These are phyloP conservation scores for Lucinisca nassula DNA, from an alignment of 2,888 invertebrate genomes.

Conservation along the genomic window DNA sequence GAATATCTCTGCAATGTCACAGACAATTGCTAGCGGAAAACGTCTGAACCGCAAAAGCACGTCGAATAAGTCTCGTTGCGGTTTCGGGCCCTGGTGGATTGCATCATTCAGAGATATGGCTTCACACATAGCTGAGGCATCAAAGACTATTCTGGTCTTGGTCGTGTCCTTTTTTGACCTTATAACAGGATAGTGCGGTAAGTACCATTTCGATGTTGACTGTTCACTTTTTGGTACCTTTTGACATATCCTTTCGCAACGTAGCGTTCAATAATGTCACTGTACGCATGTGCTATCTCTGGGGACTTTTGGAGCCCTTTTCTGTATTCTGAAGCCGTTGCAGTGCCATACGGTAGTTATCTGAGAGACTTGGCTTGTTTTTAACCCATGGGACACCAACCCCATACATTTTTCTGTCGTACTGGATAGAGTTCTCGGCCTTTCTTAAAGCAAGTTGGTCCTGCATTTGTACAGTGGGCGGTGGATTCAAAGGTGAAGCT, in stretches of 20 bases:
- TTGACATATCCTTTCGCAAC: constrained; percentile 52
- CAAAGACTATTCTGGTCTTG: constrained; percentile 62
- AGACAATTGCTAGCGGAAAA: constrained; percentile 43
- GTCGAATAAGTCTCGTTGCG: constrained; percentile 59
- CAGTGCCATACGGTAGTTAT: constrained; percentile 14
- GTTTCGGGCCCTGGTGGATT: constrained; percentile 57
- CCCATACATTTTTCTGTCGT: too few relatives aligned
- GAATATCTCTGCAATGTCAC: constrained; percentile 58
- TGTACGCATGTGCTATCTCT: constrained; percentile 32
- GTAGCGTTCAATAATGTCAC: constrained; percentile 42
- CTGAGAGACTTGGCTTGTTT: background rate
- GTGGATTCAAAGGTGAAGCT: too few relatives aligned
- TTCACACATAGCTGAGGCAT: constrained; percentile 52
- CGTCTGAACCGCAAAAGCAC: constrained; percentile 53
- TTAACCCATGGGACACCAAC: constrained; percentile 36
- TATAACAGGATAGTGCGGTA: constrained; percentile 53
- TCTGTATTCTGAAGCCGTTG: constrained; percentile 33
- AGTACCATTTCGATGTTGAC: constrained; percentile 33
- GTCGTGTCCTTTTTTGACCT: constrained; percentile 44
- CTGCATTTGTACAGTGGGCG: too few relatives aligned
- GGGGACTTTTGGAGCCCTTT: constrained; percentile 36
- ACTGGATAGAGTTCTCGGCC: too few relatives aligned
- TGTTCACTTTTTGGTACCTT: constrained; percentile 26
- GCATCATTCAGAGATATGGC: constrained; percentile 49
- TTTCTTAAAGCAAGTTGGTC: too few relatives aligned